phyloP scores from a whole-genome alignment of 1,140 invertebrate species.

The Lamellibrachia luymesi region DNA sequence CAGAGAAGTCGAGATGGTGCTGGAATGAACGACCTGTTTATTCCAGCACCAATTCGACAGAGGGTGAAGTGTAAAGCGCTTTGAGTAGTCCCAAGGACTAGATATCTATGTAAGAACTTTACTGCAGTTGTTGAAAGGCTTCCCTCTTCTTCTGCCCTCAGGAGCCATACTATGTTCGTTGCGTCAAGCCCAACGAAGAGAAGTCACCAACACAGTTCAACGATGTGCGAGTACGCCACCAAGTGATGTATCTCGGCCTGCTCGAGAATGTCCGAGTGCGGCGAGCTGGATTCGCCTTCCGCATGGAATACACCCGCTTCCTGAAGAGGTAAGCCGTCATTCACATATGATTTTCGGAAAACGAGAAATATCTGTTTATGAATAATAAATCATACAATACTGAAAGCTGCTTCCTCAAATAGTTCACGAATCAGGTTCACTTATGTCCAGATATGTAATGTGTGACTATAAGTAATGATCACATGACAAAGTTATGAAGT shows the following conservation, averaged over 20 bases:
- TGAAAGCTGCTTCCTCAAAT: no score
- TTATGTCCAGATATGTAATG: no score
- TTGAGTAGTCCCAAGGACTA: no score
- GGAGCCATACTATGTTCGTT: slow-evolving; percentile 95
- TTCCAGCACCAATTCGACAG: no score
- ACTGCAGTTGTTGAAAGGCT: not conserved
- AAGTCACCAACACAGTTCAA: slow-evolving; percentile 83
- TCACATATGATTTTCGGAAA: not conserved
- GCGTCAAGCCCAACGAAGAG: slow-evolving; percentile 90
- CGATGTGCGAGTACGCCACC: slow-evolving; percentile 76
- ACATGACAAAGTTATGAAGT: no score
- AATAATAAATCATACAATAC: no score
- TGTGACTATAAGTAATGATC: no score
- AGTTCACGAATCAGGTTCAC: no score
- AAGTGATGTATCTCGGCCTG: slow-evolving; percentile 67
- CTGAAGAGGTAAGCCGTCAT: slow-evolving; percentile 64
- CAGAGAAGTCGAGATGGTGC: no score
- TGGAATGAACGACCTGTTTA: no score
- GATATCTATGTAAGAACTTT: no score
- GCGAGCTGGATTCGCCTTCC: slow-evolving; percentile 87
- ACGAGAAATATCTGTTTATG: not conserved
- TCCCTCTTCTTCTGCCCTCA: slow-evolving; percentile 24
- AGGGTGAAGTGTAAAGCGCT: no score
- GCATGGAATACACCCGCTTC: slow-evolving; percentile 89
- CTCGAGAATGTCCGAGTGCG: slow-evolving; percentile 93